phyloP scores from a whole-genome alignment of 2,113 vertebrate genomes.

The Lates calcarifer region DNA sequence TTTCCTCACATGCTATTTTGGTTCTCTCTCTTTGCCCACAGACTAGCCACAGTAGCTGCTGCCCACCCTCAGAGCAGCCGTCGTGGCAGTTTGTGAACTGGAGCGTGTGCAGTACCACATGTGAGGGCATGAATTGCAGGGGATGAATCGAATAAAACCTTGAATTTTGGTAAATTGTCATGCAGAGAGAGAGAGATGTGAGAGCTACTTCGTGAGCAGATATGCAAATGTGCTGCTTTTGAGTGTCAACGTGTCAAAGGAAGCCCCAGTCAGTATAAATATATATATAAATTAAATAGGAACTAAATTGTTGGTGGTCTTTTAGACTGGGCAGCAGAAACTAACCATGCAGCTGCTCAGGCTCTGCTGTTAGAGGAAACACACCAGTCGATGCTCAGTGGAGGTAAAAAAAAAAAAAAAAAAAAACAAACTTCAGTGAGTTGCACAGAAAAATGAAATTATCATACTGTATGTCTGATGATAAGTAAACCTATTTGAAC shows the following conservation, averaged over 20 bases:
- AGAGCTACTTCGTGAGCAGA: slow-evolving; percentile 41
- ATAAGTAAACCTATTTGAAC: slow-evolving; percentile 23
- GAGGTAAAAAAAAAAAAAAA: slow-evolving; percentile 9
- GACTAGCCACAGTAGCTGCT: slow-evolving; percentile 30
- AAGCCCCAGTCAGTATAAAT: slow-evolving; percentile 18
- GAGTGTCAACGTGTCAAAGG: slow-evolving; percentile 57
- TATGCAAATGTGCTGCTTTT: slow-evolving; percentile 59
- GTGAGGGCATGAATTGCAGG: slow-evolving; percentile 44
- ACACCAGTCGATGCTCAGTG: background rate
- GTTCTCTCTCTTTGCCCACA: slow-evolving; percentile 33
- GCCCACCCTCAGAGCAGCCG: slow-evolving; percentile 53
- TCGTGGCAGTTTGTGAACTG: slow-evolving; percentile 49
- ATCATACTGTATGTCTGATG: slow-evolving; percentile 29
- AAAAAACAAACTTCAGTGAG: slow-evolving; percentile 11
- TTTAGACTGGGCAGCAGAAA: slow-evolving; percentile 30
- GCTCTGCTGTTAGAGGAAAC: slow-evolving; percentile 12
- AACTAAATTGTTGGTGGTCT: slow-evolving; percentile 41
- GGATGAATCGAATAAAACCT: slow-evolving; percentile 42
- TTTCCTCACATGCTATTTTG: slow-evolving; percentile 40
- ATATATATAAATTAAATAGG: slow-evolving; percentile 14
- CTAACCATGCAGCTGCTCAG: slow-evolving; percentile 21
- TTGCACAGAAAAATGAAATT: slow-evolving; percentile 18
- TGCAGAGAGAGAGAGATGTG: slow-evolving; percentile 15
- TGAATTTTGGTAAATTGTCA: slow-evolving; percentile 52
- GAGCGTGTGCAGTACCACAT: slow-evolving; percentile 53